Percentiles rank a stretch among this genome's conserved stretches.
These are phyloP conservation scores for Epinephelus cyanopodus DNA, from an alignment of 2,113 vertebrate species.

Conservation along the genomic window DNA sequence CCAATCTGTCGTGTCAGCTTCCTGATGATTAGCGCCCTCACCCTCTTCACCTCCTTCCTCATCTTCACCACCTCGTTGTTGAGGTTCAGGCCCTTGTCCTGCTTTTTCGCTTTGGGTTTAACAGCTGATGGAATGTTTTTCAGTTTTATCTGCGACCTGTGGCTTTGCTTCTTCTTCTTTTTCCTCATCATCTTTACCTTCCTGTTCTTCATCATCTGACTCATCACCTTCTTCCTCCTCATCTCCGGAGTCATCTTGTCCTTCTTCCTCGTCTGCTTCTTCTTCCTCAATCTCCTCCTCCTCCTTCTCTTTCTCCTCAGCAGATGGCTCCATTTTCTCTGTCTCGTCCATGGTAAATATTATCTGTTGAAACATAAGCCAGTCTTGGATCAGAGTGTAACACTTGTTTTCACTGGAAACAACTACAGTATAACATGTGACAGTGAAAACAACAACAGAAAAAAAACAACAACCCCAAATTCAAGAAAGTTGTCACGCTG, in stretches of 20 bases:
- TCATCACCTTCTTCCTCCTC: background rate
- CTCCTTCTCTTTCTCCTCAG: slow-evolving; percentile 28
- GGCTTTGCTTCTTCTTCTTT: background rate
- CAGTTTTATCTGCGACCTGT: background rate
- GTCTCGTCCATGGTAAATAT: background rate
- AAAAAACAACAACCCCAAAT: background rate
- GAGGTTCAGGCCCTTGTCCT: slow-evolving; percentile 75
- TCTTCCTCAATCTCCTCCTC: background rate
- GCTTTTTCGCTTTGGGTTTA: slow-evolving; percentile 32
- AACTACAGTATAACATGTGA: background rate
- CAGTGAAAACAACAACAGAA: background rate
- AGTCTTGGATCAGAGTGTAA: background rate
- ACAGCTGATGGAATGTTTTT: background rate
- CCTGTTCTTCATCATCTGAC: background rate
- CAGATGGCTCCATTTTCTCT: slow-evolving; percentile 22
- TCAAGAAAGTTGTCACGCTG: no score
- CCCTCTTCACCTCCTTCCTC: slow-evolving; percentile 95
- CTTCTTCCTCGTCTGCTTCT: background rate
- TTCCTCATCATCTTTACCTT: background rate
- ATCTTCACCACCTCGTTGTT: slow-evolving; percentile 94
- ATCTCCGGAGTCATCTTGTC: background rate
- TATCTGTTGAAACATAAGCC: slow-evolving; percentile 50
- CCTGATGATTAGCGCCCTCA: slow-evolving; percentile 90
- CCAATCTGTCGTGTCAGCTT: slow-evolving; percentile 90
- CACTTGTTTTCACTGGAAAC: background rate